Base-by-base conservation (phyloP, 2,888 invertebrate genomes). In the Aspidiotus rigidus region DNA sequence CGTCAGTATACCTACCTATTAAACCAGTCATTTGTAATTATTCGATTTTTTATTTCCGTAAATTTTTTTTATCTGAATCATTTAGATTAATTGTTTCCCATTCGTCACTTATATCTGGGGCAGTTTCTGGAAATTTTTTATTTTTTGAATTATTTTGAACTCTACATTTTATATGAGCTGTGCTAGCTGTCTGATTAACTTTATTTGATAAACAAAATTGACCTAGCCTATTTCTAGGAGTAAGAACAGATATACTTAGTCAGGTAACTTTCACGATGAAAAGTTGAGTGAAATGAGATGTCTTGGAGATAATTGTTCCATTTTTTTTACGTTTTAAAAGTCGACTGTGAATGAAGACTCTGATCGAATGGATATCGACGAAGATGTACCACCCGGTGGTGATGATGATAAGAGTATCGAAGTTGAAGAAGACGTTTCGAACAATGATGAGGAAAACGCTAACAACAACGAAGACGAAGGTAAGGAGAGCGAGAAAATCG, bases 161-260 rank as follows among this genome's bases (percentile, higher is more conserved):
- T n/a, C n/a, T n/a, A n/a, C n/a, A n/a, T n/a, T n/a, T n/a, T n/a
- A n/a, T n/a, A n/a, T n/a, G n/a, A n/a, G n/a, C n/a, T n/a, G n/a
- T n/a, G n/a, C n/a, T n/a, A n/a, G n/a, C n/a, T n/a, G n/a, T n/a
- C n/a, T n/a, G n/a, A n/a, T n/a, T n/a, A n/a, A n/a, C n/a, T n/a
- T n/a, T n/a, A n/a, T n/a, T n/a, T n/a, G n/a, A n/a, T n/a, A n/a
- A n/a, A n/a, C n/a, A n/a, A n/a, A n/a, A n/a, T n/a, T n/a, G n/a
- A n/a, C n/a, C n/a, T n/a, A n/a, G n/a, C n/a, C n/a, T n/a, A n/a
- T n/a, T n/a, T n/a, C n/a, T n/a, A n/a, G n/a, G n/a, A n/a, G n/a
- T n/a, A n/a, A n/a, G n/a, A n/a, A n/a, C n/a, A 77, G 84, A 86
- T 73, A 86, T 90, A 73, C 76, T 83, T 17, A 83, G 86, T 16